Base-by-base conservation (phyloP, 2,113 vertebrate species). In the Elgaria multicarinata region DNA sequence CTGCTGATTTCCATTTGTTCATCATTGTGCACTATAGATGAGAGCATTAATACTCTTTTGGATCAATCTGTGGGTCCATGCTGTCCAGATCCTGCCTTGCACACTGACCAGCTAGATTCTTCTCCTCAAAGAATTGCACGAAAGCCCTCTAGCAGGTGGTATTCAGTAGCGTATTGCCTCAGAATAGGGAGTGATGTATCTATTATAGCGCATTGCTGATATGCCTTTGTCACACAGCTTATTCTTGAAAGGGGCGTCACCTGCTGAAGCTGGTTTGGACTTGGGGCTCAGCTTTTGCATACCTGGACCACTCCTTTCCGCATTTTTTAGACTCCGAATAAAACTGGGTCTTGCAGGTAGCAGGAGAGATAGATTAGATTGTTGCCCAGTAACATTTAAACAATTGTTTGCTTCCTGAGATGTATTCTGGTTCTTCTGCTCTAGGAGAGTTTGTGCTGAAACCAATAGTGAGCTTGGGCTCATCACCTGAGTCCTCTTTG, bases 161-260 rank as follows among this genome's bases (percentile, higher is more conserved):
- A n/a, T n/a, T n/a, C n/a, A n/a, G n/a, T n/a, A n/a, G n/a, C n/a
- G n/a, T n/a, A n/a, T n/a, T n/a, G n/a, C n/a, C n/a, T n/a, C n/a
- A n/a, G n/a, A n/a, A n/a, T n/a, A n/a, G n/a, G n/a, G n/a, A n/a
- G n/a, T n/a, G n/a, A n/a, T n/a, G n/a, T n/a, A n/a, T n/a, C n/a
- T n/a, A n/a, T n/a, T n/a, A n/a, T n/a, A n/a, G n/a, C n/a, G n/a
- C n/a, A n/a, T n/a, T n/a, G n/a, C n/a, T n/a, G n/a, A n/a, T n/a
- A n/a, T n/a, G n/a, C n/a, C 98, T 90, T 98, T 98, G 93, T 98
- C 98, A 66, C 98, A 98, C 79, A 98, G 97, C 94, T 98, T 98
- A 12, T 96, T 97, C 92, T 96, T 98, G 26, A 98, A 97, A 14
- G 96, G 96, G 2, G 89, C 69, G 3, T 98, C 97, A 8, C 94